phyloP scores from a whole-genome alignment of 2,888 invertebrate genomes.

The Tillus elongatus region DNA sequence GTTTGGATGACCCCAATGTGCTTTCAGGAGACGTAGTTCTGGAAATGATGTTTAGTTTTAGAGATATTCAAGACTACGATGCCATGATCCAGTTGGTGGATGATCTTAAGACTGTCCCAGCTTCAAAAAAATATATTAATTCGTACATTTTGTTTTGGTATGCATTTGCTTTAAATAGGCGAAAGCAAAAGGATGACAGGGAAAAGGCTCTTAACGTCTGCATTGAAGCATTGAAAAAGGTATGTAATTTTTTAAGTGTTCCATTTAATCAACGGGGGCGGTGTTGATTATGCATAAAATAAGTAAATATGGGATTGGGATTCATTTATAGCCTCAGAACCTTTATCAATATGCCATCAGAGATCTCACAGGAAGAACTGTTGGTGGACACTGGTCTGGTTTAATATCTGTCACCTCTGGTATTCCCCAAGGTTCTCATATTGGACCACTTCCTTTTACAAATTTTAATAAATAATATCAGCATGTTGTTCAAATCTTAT shows the following conservation, averaged over 20 bases:
- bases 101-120: slow-evolving; percentile 83
- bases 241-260: slow-evolving; percentile 21
- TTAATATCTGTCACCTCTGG: too few relatives aligned
- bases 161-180: slow-evolving; percentile 93
- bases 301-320: too few relatives aligned
- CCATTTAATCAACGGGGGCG: too few relatives aligned
- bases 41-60: slow-evolving; percentile 84
- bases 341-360: too few relatives aligned
- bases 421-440: too few relatives aligned
- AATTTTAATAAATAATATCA: too few relatives aligned
- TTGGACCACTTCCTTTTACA: too few relatives aligned
- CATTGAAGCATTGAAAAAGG: slow-evolving; percentile 72
- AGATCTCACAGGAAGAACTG: too few relatives aligned
- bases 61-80: slow-evolving; percentile 92
- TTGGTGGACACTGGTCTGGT: too few relatives aligned
- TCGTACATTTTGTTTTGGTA: slow-evolving; percentile 89
- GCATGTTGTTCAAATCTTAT: too few relatives aligned
- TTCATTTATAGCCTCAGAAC: too few relatives aligned
- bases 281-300: too few relatives aligned
- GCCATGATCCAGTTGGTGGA: slow-evolving; percentile 95
- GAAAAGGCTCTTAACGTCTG: slow-evolving; percentile 90
- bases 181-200: slow-evolving; percentile 89
- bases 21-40: slow-evolving; percentile 92
- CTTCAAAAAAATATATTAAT: slow-evolving; percentile 77
- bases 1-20: slow-evolving; percentile 94